Base-by-base conservation (phyloP, 2,888 invertebrate genomes). In the Fragum sueziense region DNA sequence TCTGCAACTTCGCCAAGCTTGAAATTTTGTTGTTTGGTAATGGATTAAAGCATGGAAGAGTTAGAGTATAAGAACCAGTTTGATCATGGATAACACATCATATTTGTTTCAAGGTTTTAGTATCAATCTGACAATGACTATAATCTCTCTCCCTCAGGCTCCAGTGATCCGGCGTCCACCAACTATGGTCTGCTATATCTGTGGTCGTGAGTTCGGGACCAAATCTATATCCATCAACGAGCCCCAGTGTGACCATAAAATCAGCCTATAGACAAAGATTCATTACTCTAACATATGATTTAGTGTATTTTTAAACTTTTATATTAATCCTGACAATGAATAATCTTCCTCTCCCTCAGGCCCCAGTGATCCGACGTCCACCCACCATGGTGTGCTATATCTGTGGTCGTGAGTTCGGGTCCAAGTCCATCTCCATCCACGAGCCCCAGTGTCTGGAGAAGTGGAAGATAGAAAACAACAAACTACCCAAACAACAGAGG, bases 231-330 rank as follows among this genome's bases (percentile, higher is more conserved):
- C 93, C 71, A 95, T 95, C 80, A 96, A 96, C 91, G 95, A 96
- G 89, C 95, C 95, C 2, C 95, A 95, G 88, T 96, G 96, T 88
- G n/a, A n/a, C n/a, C n/a, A n/a, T n/a, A n/a, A n/a, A n/a, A n/a
- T n/a, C n/a, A n/a, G n/a, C n/a, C n/a, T n/a, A n/a, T n/a, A n/a
- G n/a, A n/a, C n/a, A n/a, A n/a, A n/a, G n/a, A n/a, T n/a, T n/a
- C n/a, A n/a, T n/a, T n/a, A n/a, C n/a, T n/a, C n/a, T n/a, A n/a
- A n/a, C n/a, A n/a, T n/a, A n/a, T n/a, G n/a, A n/a, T n/a, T n/a
- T n/a, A n/a, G n/a, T n/a, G n/a, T n/a, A n/a, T n/a, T n/a, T n/a
- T n/a, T n/a, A n/a, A n/a, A n/a, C n/a, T n/a, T n/a, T n/a, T n/a
- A n/a, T n/a, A n/a, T n/a, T n/a, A n/a, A n/a, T n/a, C n/a, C n/a